Evolutionary conservation across 53 echinoderm and acorn worm species (phyloP), one percentile per base, ranked within the genome.

Genomic region (Henricia sp.): DNA sequence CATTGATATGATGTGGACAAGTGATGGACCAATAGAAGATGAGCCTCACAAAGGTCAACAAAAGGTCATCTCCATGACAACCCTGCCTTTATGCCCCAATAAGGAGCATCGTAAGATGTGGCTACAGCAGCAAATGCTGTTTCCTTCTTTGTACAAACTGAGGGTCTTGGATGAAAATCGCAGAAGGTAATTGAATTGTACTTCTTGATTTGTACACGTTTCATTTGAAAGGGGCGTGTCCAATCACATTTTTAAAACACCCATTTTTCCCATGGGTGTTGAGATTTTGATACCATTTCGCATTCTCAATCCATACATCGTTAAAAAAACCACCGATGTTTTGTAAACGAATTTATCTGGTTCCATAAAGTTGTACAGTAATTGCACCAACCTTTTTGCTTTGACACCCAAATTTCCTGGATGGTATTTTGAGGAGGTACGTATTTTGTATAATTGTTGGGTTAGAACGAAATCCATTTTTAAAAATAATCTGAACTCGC

Each of bases 1-100:
- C 9, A 36, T 95, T 52, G 77, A 90, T 35, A 90, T 95, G 92
- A 76, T 68, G 3, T 95, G 95, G 95, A 89, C 95, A 1, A 88
- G 75, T 11, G 77, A 83, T 36, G 80, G 84, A 19, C 63, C 77
- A 75, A 67, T 66, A 11, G 24, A 1, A 50, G 67, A 43, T 26
- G 28, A 30, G 20, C 44, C 21, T 44, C 52, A 26, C 12, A 42
- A 51, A 35, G 66, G 56, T 51, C 64, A 77, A 0, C 23, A 83
- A 46, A 76, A 52, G 58, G 50, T 40, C 62, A 70, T 83, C 14
- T 69, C 87, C 67, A 74, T 91, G 76, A 74, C 78, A 64, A 66
- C 67, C 27, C 11, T 52, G 29, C 8, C 29, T 35, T 26, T 40
- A 23, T 40, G 52, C 72, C 24, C 27, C 13, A 9, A 19, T 28